phyloP scores from a whole-genome alignment of 2,888 invertebrate species.

The Pristionchus fissidentatus region DNA sequence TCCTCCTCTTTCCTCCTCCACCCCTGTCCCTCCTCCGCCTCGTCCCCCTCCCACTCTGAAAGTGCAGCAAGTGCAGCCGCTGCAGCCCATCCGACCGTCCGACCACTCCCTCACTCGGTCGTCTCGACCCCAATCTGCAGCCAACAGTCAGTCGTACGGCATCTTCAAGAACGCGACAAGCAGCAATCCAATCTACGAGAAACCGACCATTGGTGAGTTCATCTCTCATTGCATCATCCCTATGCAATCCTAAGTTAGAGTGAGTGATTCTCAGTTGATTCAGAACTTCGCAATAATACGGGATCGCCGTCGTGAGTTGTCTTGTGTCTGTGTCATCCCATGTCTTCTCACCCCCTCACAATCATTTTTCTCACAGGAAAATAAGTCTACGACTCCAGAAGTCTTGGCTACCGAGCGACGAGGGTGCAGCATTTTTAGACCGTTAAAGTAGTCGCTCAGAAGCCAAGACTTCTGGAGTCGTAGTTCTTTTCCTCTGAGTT shows the following conservation, averaged over 20 bases:
- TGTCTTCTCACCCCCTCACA: neutral
- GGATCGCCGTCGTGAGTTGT: conserved; percentile 6
- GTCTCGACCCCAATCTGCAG: conserved; percentile 14
- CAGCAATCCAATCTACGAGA: conserved; percentile 10
- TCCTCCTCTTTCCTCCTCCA: conserved; percentile 13
- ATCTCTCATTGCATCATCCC: neutral
- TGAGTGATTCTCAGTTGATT: neutral
- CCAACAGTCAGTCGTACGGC: conserved; percentile 16
- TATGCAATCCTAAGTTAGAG: neutral
- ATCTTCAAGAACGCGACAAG: conserved; percentile 27
- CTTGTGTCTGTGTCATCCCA: neutral
- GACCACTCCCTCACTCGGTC: neutral
- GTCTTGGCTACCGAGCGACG: no score
- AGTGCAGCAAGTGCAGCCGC: neutral
- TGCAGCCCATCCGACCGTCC: neutral
- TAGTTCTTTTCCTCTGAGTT: neutral
- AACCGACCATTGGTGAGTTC: neutral
- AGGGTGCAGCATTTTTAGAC: no score
- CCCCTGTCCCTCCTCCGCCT: conserved; percentile 21
- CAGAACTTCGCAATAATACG: neutral
- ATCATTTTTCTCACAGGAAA: no score
- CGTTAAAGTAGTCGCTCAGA: no score
- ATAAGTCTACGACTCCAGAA: no score
- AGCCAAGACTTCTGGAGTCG: no score
- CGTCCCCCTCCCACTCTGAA: neutral